A percentile compares a stretch with the other conserved stretches of the same genome.
These are phyloP conservation scores for Avahi laniger DNA, from an alignment of 2,797 vertebrate genomes.

Conservation along the genomic window DNA sequence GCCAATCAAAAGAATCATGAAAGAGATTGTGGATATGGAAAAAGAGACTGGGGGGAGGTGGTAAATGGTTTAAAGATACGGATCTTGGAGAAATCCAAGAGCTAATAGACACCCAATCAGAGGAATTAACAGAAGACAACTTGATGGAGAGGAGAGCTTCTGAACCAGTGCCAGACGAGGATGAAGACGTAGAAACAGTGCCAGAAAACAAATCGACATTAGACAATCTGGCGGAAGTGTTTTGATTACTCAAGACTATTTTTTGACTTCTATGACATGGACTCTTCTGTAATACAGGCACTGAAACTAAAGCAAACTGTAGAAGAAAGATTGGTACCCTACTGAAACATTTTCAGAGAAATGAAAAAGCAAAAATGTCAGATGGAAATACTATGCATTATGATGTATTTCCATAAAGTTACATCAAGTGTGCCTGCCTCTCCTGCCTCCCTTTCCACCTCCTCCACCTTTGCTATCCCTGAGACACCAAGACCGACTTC, in stretches of 20 bases:
- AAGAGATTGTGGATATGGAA: not conserved
- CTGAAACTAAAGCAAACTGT: not conserved
- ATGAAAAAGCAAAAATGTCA: not conserved
- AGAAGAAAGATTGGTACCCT: not conserved
- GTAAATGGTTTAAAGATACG: not conserved
- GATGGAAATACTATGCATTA: not conserved
- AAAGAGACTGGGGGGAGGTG: not conserved
- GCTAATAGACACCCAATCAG: not conserved
- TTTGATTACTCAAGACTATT: not conserved
- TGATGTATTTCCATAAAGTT: not conserved
- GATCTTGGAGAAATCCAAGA: not conserved
- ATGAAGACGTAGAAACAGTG: not conserved
- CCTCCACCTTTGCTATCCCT: not conserved
- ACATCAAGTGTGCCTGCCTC: not conserved
- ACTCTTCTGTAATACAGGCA: not conserved
- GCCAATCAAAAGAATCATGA: not conserved
- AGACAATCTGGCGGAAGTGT: not conserved
- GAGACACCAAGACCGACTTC: no score
- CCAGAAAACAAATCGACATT: not conserved
- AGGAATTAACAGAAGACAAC: not conserved
- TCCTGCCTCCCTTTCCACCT: not conserved
- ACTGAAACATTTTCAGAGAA: not conserved
- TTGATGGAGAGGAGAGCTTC: not conserved
- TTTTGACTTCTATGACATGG: not conserved
- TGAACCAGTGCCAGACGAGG: not conserved